Percentiles rank a stretch among this genome's conserved stretches.
Conservation (phyloP, 2,888 invertebrate species). For the Rhagium mordax region DNA sequence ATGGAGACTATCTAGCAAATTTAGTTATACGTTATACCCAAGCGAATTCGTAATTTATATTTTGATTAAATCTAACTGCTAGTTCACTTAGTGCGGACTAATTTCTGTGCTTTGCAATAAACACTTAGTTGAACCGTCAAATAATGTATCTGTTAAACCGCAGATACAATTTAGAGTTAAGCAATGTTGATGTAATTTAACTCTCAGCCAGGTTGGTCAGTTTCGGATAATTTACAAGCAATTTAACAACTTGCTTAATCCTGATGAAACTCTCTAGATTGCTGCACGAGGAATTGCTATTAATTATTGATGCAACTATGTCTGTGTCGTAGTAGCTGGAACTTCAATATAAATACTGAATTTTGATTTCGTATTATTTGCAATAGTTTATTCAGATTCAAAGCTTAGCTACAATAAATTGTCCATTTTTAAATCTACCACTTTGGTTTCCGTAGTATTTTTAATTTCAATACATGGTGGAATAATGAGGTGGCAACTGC, state of each 20-base stretch:
- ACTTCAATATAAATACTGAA: no score
- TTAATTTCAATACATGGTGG: no score
- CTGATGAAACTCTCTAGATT: constrained; percentile 6
- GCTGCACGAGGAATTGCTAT: constrained; percentile 10
- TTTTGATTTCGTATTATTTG: no score
- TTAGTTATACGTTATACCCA: constrained; percentile 14
- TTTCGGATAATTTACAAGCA: constrained; percentile 36
- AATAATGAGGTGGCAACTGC: no score
- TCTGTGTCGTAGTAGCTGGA: not conserved
- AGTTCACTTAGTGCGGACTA: constrained; percentile 23
- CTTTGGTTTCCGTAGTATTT: no score
- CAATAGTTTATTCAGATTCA: no score
- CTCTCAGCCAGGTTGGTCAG: constrained; percentile 30
- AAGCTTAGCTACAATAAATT: no score
- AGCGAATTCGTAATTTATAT: constrained; percentile 20
- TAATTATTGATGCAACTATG: constrained; percentile 3
- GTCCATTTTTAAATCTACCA: no score
- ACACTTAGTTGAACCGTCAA: constrained; percentile 29
- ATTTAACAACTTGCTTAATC: constrained; percentile 37
- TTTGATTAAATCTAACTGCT: constrained; percentile 29
- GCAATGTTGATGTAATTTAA: constrained; percentile 28
- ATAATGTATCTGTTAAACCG: constrained; percentile 27
- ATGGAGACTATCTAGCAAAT: constrained; percentile 8
- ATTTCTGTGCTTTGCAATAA: constrained; percentile 31
- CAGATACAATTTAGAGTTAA: constrained; percentile 33